Evolutionary conservation across 2,888 invertebrate genomes (phyloP), one percentile per base, ranked within the genome.

Genomic region (Auanema sp.): DNA sequence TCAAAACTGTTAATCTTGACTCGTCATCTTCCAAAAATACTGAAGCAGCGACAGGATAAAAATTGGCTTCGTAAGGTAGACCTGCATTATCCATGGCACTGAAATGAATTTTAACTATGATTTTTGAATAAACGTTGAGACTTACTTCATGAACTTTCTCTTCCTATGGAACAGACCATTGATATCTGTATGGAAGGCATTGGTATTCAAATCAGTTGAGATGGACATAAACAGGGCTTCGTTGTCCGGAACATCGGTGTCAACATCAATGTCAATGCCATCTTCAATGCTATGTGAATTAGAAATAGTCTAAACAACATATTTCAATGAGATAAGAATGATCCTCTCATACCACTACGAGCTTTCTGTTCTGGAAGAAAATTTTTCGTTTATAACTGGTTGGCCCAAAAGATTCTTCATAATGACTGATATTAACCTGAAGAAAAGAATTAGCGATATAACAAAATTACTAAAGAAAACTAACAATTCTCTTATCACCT

Each of bases 151-250:
- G 47, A 60, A 64, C 16, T 47, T 55, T 41, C 75, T 61, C 53
- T 65, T 58, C 50, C 65, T 59, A 57, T 69, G 64, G 56, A 63
- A 74, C 44, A 76, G 56, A 25, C 72, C 76, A 44, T 76, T 76
- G 14, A 65, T 63, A 60, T 76, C 76, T 0, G 75, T 76, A 47
- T 60, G 65, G 57, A 76, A 75, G 1, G 54, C 50, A 6, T 52
- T 42, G 14, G 53, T 57, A 41, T 56, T 56, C 11, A 52, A 16
- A n/a, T 68, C 55, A 11, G 47, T 54, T 6, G 43, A 23, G 2
- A 49, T 50, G 18, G 24, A 52, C 51, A 66, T 24, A 3, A 40
- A 12, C 11, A 65, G 47, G 1, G 60, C n/a, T 12, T n/a, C 18
- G 18, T 21, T 18, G 21, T 40, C 40, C 10, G 12, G 25, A 5